Percentiles rank a stretch among this genome's conserved stretches.
These are phyloP conservation scores for Pampusana beccarii DNA, from an alignment of 2,113 vertebrate species.

Conservation along the genomic window DNA sequence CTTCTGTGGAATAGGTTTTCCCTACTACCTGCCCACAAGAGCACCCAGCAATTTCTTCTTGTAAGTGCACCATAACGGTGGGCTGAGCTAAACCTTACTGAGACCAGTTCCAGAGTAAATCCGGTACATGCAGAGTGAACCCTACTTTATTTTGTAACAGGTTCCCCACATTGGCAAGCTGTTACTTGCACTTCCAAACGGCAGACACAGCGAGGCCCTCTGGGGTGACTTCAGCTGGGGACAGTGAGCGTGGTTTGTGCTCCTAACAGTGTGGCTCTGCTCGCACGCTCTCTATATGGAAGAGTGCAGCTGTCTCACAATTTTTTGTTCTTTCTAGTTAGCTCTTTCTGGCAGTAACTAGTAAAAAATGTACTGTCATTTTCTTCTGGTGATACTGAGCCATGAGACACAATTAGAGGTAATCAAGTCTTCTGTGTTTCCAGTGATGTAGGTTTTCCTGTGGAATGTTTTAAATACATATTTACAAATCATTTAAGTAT, in stretches of 20 bases:
- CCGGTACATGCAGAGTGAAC: accelerated
- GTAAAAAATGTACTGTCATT: background rate
- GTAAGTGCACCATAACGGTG: background rate
- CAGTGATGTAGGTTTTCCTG: background rate
- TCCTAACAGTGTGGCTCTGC: background rate
- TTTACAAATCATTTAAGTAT: background rate
- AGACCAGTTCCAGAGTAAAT: background rate
- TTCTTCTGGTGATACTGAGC: background rate
- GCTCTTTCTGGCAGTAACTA: accelerated
- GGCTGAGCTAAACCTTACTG: background rate
- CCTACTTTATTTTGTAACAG: background rate
- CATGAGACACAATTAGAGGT: background rate
- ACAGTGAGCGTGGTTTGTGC: accelerated
- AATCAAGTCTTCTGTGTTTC: background rate
- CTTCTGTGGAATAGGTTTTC: background rate
- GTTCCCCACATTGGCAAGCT: background rate
- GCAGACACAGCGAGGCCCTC: background rate
- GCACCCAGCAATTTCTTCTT: background rate
- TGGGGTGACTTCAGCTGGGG: background rate
- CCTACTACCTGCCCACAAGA: too few species aligned
- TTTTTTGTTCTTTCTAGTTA: background rate
- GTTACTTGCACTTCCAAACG: background rate
- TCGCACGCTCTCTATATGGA: background rate
- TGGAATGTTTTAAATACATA: background rate
- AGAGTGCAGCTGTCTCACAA: background rate